These are phyloP conservation scores for Hypanus sabinus DNA, from an alignment of 2,113 vertebrate species.

Conservation along the genomic window DNA sequence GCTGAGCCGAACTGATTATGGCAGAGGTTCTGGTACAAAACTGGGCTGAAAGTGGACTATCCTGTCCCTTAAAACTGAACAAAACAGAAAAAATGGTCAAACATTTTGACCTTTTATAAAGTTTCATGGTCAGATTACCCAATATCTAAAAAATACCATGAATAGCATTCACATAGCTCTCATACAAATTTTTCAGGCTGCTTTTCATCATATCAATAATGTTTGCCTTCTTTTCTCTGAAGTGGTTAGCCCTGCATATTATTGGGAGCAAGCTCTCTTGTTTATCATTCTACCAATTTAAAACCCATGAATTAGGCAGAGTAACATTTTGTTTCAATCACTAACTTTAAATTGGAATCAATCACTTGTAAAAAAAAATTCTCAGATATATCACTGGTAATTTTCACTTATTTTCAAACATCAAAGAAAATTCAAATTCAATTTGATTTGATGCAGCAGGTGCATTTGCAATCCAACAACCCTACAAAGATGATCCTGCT, in stretches of 20 bases:
- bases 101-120: neutral
- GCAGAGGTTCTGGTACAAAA: too few species aligned
- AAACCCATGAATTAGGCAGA: too few species aligned
- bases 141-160: neutral
- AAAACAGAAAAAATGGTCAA: neutral
- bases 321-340: neutral
- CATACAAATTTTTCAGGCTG: neutral
- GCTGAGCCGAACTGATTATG: too few species aligned
- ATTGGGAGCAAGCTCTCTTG: neutral
- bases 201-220: neutral
- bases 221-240: neutral
- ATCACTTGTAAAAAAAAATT: neutral
- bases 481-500: neutral
- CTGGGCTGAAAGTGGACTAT: too few species aligned
- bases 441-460: neutral
- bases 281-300: neutral
- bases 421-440: neutral
- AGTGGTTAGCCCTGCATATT: neutral
- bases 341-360: slow-evolving; percentile 22
- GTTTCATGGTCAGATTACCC: neutral
- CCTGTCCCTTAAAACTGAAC: too few species aligned
- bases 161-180: neutral
- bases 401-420: slow-evolving; percentile 12
- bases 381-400: neutral
- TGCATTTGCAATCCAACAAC: neutral